Conservation (phyloP, 2,113 vertebrate genomes). For the Dicrurus megarhynchus region DNA sequence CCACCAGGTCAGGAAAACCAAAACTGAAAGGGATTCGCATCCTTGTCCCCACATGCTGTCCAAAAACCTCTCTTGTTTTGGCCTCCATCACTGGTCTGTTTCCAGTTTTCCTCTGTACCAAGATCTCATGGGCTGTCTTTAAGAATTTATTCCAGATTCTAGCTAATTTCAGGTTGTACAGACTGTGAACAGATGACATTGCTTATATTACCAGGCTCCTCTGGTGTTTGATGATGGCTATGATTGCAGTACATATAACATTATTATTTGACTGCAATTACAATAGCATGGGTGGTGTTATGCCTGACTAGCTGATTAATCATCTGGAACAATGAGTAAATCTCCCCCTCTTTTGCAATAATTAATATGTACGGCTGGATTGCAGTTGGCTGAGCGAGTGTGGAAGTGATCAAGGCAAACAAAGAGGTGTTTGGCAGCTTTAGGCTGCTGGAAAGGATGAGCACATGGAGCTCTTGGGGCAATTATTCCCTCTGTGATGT, state of each 20-base stretch:
- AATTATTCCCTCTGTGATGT: background rate
- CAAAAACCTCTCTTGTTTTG: background rate
- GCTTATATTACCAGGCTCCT: background rate
- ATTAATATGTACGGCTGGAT: background rate
- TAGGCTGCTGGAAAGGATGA: background rate
- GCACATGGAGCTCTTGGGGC: background rate
- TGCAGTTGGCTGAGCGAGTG: background rate
- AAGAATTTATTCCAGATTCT: background rate
- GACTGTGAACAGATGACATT: background rate
- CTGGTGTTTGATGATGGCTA: background rate
- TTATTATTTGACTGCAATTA: conserved; percentile 6
- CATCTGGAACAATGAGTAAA: conserved; percentile 13
- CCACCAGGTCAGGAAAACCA: background rate
- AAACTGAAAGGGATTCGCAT: background rate
- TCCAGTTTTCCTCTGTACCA: background rate
- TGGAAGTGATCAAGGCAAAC: background rate
- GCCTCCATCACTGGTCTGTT: background rate
- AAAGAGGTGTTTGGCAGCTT: background rate
- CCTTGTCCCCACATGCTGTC: background rate
- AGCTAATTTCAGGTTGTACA: background rate
- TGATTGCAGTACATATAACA: background rate
- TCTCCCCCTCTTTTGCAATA: background rate
- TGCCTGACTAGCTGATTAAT: conserved; percentile 46
- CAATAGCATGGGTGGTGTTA: conserved; percentile 13
- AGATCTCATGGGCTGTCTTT: background rate